These are phyloP conservation scores for Chrysolina oricalcia DNA, from an alignment of 2,888 invertebrate genomes.

Conservation along the genomic window DNA sequence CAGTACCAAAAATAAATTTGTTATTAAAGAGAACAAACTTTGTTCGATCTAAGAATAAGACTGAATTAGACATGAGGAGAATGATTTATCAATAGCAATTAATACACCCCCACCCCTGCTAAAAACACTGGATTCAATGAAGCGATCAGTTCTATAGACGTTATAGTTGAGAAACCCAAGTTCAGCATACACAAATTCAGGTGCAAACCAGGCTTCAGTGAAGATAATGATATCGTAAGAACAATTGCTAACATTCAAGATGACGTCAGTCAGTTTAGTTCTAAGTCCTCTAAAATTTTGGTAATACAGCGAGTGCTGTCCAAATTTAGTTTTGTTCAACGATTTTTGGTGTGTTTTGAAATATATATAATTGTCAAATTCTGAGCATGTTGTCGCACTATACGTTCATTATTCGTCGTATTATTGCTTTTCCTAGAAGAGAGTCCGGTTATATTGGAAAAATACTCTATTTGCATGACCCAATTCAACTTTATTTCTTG, in stretches of 20 bases:
- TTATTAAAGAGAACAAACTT: slow-evolving; percentile 20
- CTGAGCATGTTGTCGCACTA: not conserved
- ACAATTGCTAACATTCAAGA: slow-evolving; percentile 18
- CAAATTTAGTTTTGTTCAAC: not conserved
- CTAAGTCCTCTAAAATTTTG: slow-evolving; percentile 15
- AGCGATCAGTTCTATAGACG: not conserved
- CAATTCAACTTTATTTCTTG: not conserved
- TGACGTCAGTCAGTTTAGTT: not conserved
- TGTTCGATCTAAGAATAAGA: slow-evolving; percentile 29
- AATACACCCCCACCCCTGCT: slow-evolving; percentile 10
- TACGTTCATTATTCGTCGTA: slow-evolving; percentile 1
- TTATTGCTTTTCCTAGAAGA: not conserved
- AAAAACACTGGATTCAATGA: not conserved
- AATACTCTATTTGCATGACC: slow-evolving; percentile 1
- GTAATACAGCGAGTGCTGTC: slow-evolving; percentile 8
- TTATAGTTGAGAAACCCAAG: slow-evolving; percentile 3
- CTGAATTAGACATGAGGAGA: slow-evolving; percentile 14
- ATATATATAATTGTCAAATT: slow-evolving; percentile 1
- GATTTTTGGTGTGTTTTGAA: slow-evolving; percentile 8
- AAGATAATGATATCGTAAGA: slow-evolving; percentile 9
- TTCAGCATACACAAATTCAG: slow-evolving; percentile 9
- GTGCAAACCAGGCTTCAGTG: slow-evolving; percentile 10
- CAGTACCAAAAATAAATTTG: slow-evolving; percentile 20
- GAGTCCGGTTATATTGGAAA: not conserved
- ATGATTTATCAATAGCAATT: slow-evolving; percentile 11